Evolutionary conservation across 2,888 invertebrate species (phyloP), one percentile per base, ranked within the genome.

Genomic region (Leptinotarsa haldemani): DNA sequence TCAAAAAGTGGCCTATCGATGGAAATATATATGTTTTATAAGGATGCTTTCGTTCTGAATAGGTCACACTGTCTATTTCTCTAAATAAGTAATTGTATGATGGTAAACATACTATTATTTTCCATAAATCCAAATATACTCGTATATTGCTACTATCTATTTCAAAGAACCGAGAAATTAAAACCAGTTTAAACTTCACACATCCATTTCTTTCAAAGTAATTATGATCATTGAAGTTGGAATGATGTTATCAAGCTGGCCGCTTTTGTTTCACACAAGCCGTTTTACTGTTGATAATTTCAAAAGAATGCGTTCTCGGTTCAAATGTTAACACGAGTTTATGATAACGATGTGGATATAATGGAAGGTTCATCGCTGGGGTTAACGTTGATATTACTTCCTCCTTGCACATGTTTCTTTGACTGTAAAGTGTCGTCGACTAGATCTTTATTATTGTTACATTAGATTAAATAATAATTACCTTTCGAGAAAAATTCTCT

Each of bases 281-380:
- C 56, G 18, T n/a, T 56, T 56, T 3, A 56, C 1, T 20, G 56
- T 20, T n/a, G 61, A 61, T 30, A 5, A 30, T 16, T 61, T 30
- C 16, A n/a, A 4, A 61, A 61, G 20, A 61, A 61, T 16, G 30
- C 7, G 16, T 16, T 30, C 16, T 30, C 30, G n/a, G 61, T 61
- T 61, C 61, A 61, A 61, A 61, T n/a, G 61, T 30, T 16, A 30
- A 61, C 61, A 61, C 61, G 61, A 25, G 15, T 25, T 25, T 61
- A 15, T 30, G 61, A 61, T 61, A 61, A 61, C 61, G 22, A 18
- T 56, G 20, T 50, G 50, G 16, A 16, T 50, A 50, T 50, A 56
- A 56, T 12, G 56, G 18, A 20, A 56, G 56, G 56, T 61, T 61
- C 61, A 30, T 61, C 61, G 25, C 12, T 61, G 61, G 16, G 61